Percentiles rank a stretch among this genome's conserved stretches.
Conservation (phyloP, 2,888 invertebrate species). For the Amphipoea oculea region DNA sequence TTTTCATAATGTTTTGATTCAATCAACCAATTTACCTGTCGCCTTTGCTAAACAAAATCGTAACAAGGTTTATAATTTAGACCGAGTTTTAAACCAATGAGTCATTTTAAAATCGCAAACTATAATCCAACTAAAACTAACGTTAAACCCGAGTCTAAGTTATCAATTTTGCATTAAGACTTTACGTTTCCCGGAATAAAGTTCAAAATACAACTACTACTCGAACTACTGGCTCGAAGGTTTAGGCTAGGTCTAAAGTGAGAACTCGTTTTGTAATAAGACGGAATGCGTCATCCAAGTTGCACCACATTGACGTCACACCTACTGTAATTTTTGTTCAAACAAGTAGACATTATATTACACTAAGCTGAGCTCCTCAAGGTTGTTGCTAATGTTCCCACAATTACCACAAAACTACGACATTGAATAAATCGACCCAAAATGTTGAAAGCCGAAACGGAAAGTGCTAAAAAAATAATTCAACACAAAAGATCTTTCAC, state of each 20-base stretch:
- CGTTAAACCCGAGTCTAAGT: neutral
- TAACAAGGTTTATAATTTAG: neutral
- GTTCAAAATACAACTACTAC: no score
- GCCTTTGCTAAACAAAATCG: neutral
- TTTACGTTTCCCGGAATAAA: no score
- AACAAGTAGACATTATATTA: neutral
- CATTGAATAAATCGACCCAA: slow-evolving; percentile 24
- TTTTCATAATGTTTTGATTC: neutral
- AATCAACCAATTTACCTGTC: neutral
- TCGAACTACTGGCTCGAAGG: no score
- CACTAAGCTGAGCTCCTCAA: slow-evolving; percentile 1
- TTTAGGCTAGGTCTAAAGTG: neutral
- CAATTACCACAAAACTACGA: slow-evolving; percentile 6
- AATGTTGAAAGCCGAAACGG: slow-evolving; percentile 22
- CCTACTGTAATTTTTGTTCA: neutral
- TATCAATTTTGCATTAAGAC: neutral
- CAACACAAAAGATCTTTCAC: slow-evolving; percentile 37
- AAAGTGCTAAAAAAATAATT: slow-evolving; percentile 22
- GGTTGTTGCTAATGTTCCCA: neutral
- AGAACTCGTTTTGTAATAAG: neutral
- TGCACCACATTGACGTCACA: neutral
- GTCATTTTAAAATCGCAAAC: neutral
- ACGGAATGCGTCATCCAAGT: neutral
- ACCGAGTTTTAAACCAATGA: neutral
- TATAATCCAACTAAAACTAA: neutral